Evolutionary conservation across 2,113 vertebrate genomes (phyloP).

Genomic region (Aptenodytes forsteri): DNA sequence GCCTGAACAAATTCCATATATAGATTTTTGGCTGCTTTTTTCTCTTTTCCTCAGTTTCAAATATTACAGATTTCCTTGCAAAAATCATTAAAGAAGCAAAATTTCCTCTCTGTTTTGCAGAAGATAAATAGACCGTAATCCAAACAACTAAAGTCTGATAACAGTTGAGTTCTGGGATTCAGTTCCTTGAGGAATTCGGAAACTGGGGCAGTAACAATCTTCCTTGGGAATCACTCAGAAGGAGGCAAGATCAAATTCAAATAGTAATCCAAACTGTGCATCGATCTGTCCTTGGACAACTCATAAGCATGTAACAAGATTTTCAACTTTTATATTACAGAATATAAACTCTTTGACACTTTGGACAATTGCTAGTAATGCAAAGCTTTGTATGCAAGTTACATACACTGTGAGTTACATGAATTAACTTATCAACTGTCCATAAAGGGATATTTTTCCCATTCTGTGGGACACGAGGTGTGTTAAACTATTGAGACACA

Average conservation of each 20-base stretch:
- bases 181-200: neutral
- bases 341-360: neutral
- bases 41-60: neutral
- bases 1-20: neutral
- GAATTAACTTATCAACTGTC: neutral
- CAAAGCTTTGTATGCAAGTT: neutral
- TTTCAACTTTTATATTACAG: neutral
- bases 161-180: neutral
- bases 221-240: neutral
- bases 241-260: neutral
- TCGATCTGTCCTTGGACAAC: neutral
- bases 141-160: neutral
- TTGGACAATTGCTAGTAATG: neutral
- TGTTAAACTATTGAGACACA: neutral
- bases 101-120: neutral
- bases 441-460: neutral
- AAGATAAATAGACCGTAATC: neutral
- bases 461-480: neutral
- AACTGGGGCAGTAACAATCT: neutral
- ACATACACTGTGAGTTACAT: neutral
- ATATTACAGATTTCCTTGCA: neutral
- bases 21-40: neutral
- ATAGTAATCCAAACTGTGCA: neutral
- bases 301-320: neutral
- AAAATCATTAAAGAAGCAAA: neutral